A percentile compares a stretch with the other conserved stretches of the same genome.
phyloP scores from a whole-genome alignment of 2,797 vertebrate genomes.

The Argyrosomus regius region DNA sequence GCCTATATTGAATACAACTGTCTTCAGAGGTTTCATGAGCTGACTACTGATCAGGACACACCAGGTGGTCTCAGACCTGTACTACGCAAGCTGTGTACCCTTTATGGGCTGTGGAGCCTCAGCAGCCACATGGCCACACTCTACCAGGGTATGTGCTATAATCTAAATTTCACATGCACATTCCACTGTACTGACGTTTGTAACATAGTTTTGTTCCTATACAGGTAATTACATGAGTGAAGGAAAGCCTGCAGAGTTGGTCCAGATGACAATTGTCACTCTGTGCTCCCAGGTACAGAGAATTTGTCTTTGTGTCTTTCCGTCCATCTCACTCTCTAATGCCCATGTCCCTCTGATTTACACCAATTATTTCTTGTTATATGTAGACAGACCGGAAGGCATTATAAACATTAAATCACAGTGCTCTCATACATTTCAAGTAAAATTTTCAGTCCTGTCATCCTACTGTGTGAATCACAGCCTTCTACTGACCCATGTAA shows the following conservation, averaged over 20 bases:
- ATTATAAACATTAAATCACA: neutral
- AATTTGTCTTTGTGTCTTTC: neutral
- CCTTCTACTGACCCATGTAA: neutral
- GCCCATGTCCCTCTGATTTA: neutral
- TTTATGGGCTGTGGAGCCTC: slow-evolving; percentile 94
- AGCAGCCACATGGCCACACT: slow-evolving; percentile 88
- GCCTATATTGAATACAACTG: slow-evolving; percentile 89
- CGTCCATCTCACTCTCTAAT: neutral
- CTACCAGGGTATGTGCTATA: slow-evolving; percentile 88
- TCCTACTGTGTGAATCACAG: neutral
- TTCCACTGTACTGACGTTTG: neutral
- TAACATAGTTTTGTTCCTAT: slow-evolving; percentile 15
- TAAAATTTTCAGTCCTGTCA: neutral
- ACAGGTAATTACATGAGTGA: slow-evolving; percentile 90
- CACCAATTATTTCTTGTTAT: neutral
- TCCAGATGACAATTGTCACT: slow-evolving; percentile 87
- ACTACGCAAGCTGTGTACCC: slow-evolving; percentile 85
- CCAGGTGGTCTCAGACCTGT: slow-evolving; percentile 85
- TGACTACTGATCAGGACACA: slow-evolving; percentile 64
- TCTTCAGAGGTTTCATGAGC: slow-evolving; percentile 85
- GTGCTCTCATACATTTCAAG: no score
- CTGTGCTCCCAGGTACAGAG: slow-evolving; percentile 89
- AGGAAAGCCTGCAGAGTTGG: slow-evolving; percentile 79
- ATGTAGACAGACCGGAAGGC: neutral
- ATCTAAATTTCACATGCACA: no score